phyloP scores from a whole-genome alignment of 2,888 invertebrate genomes.

The Ametastegia equiseti region DNA sequence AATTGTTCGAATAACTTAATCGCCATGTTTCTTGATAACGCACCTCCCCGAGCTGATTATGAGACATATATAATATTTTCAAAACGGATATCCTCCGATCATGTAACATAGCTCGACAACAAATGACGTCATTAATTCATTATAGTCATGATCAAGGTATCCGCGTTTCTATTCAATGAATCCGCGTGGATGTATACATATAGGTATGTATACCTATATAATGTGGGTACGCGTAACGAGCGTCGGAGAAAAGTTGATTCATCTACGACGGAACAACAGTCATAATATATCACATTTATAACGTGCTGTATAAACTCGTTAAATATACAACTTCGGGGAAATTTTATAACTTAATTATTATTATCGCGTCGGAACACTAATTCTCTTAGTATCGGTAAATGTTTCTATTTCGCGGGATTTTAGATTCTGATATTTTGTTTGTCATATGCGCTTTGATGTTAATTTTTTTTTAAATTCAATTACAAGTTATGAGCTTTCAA shows the following conservation, averaged over 20 bases:
- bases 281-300: neutral
- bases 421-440: neutral
- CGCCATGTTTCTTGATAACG: neutral
- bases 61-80: neutral
- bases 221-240: too few species aligned
- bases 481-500: too few species aligned
- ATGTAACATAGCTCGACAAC: neutral
- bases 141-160: constrained; percentile 14
- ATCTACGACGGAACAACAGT: neutral
- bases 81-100: constrained; percentile 9
- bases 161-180: neutral
- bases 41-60: neutral
- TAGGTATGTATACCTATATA: too few species aligned
- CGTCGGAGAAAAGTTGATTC: neutral
- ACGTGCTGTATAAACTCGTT: neutral
- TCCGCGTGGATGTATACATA: neutral
- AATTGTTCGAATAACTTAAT: neutral
- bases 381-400: neutral
- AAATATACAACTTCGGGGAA: neutral
- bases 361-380: neutral
- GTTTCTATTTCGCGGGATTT: neutral
- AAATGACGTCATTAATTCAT: constrained; percentile 17
- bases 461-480: too few species aligned
- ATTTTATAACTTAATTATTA: neutral
- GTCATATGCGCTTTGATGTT: too few species aligned